phyloP scores from a whole-genome alignment of 2,888 invertebrate genomes.

The Agrilus biguttatus region DNA sequence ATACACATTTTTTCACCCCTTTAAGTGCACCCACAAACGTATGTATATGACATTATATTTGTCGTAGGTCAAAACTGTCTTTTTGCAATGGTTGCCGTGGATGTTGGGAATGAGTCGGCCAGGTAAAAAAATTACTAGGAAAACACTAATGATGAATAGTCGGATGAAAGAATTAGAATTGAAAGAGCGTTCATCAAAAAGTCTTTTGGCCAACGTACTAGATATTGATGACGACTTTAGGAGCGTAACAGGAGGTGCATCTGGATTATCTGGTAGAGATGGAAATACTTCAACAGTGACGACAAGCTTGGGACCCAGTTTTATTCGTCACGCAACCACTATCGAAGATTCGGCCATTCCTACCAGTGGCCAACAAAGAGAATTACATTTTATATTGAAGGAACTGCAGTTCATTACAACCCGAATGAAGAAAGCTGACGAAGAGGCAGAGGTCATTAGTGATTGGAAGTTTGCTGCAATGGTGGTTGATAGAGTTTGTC shows the following conservation, averaged over 20 bases:
- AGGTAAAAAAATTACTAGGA: constrained; percentile 83
- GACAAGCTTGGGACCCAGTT: constrained; percentile 32
- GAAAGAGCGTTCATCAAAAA: constrained; percentile 87
- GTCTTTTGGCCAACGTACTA: constrained; percentile 84
- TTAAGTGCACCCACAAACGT: too few species aligned
- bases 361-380: constrained; percentile 54
- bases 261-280: constrained; percentile 45
- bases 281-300: constrained; percentile 28
- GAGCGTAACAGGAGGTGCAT: constrained; percentile 47
- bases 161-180: constrained; percentile 86
- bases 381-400: constrained; percentile 78
- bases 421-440: constrained; percentile 87
- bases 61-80: constrained; percentile 77
- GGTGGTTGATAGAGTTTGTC: constrained; percentile 94
- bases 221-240: constrained; percentile 94
- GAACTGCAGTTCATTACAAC: constrained; percentile 91
- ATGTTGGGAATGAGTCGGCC: constrained; percentile 91
- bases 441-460: constrained; percentile 82
- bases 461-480: constrained; percentile 98
- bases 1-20: too few species aligned
- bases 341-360: constrained; percentile 48
- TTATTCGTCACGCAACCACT: constrained; percentile 58
- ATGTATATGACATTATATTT: background rate
- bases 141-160: constrained; percentile 79
- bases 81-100: constrained; percentile 97